Percentiles rank a stretch among this genome's conserved stretches.
These are phyloP conservation scores for Drosophila ficusphila DNA, from an alignment of 1,140 invertebrate species.

Conservation along the genomic window DNA sequence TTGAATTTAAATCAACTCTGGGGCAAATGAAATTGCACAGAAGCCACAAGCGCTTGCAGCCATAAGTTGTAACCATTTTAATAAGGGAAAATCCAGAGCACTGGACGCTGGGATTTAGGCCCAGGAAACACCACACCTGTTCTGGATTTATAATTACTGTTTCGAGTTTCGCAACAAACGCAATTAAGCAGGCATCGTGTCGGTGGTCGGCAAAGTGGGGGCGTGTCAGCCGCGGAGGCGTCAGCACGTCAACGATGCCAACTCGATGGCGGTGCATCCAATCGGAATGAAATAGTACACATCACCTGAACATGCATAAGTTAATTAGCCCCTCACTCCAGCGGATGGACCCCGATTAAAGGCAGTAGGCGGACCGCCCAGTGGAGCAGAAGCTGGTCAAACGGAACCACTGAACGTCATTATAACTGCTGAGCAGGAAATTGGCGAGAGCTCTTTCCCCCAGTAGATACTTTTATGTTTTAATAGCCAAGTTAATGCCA, in stretches of 20 bases:
- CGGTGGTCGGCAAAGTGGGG: background rate
- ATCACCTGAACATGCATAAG: background rate
- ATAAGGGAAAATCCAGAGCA: background rate
- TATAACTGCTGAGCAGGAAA: background rate
- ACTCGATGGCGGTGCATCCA: background rate
- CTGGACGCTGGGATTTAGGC: background rate
- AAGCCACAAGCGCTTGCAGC: background rate
- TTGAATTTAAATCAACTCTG: too few relatives aligned
- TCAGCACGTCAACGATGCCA: background rate
- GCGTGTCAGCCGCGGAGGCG: background rate
- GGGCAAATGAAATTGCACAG: background rate
- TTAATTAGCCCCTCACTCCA: constrained; percentile 12
- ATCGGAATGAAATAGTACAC: background rate
- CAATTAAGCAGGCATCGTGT: background rate
- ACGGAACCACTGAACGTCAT: background rate
- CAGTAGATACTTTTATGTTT: too few relatives aligned
- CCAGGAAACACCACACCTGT: background rate
- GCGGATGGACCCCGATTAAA: background rate
- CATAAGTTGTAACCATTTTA: background rate
- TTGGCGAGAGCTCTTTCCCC: too few relatives aligned
- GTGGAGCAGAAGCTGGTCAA: background rate
- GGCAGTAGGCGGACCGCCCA: background rate
- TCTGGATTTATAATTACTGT: background rate
- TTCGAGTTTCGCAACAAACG: background rate
- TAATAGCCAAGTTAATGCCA: background rate